Conservation (phyloP, 2,797 vertebrate species). For the Euthynnus affinis region DNA sequence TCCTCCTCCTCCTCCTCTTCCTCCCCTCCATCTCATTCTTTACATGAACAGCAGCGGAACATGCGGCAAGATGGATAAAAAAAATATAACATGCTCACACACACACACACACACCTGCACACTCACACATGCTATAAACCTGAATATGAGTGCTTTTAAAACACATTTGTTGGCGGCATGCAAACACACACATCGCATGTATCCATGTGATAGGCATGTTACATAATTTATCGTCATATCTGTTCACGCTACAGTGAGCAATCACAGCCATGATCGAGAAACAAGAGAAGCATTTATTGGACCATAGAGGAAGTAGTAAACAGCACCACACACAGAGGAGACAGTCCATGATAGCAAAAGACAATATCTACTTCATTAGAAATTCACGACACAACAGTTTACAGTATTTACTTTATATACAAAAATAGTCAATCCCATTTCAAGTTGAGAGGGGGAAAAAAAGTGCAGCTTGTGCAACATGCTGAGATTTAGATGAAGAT, state of each 20-base stretch:
- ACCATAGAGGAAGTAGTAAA: constrained; percentile 24
- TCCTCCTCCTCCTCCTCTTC: constrained; percentile 31
- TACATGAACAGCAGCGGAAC: constrained; percentile 62
- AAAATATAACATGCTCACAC: constrained; percentile 33
- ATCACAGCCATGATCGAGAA: constrained; percentile 40
- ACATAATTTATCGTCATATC: constrained; percentile 22
- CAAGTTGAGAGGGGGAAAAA: constrained; percentile 34
- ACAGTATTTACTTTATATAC: constrained; percentile 11
- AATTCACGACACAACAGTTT: not conserved
- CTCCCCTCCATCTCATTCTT: constrained; percentile 52
- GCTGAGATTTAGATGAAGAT: constrained; percentile 58
- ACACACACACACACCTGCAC: constrained; percentile 28
- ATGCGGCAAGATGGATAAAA: constrained; percentile 59
- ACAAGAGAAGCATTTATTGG: constrained; percentile 51
- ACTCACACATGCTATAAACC: constrained; percentile 47
- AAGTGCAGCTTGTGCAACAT: constrained; percentile 69
- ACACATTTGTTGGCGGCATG: constrained; percentile 56
- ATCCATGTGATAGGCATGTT: constrained; percentile 52
- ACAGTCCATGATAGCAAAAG: constrained; percentile 50
- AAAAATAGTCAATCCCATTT: constrained; percentile 21
- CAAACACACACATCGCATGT: constrained; percentile 38
- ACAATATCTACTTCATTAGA: constrained; percentile 45
- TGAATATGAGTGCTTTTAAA: not conserved
- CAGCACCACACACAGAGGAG: constrained; percentile 63
- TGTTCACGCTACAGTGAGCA: constrained; percentile 14